A percentile compares a stretch with the other conserved stretches of the same genome.
phyloP scores from a whole-genome alignment of 2,113 vertebrate genomes.

The Oreochromis tanganicae region DNA sequence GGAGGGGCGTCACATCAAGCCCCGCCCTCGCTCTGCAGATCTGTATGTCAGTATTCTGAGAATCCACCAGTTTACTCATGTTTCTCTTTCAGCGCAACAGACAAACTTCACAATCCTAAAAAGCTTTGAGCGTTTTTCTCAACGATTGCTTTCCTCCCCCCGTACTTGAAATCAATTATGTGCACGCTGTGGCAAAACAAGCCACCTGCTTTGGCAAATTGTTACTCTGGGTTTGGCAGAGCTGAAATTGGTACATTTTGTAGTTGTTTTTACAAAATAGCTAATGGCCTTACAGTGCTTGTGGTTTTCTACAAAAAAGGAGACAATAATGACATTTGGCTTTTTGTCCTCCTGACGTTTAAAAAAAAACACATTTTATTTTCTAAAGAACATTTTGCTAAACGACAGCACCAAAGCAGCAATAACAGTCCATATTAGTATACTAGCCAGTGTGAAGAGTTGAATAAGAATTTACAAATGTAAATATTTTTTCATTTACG shows the following conservation, averaged over 20 bases:
- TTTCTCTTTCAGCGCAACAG: slow-evolving; percentile 19
- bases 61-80: slow-evolving; percentile 53
- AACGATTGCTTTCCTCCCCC: slow-evolving; percentile 29
- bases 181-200: slow-evolving; percentile 51
- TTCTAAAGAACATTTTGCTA: slow-evolving; percentile 75
- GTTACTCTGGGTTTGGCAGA: slow-evolving; percentile 52
- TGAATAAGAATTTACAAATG: slow-evolving; percentile 77
- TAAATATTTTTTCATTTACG: slow-evolving; percentile 85
- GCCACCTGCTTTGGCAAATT: slow-evolving; percentile 46
- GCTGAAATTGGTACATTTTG: slow-evolving; percentile 69
- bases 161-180: slow-evolving; percentile 39
- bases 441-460: slow-evolving; percentile 83
- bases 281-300: slow-evolving; percentile 57
- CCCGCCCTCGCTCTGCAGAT: slow-evolving; percentile 37
- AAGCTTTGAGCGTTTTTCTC: slow-evolving; percentile 20
- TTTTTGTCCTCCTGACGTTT: slow-evolving; percentile 66
- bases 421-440: slow-evolving; percentile 83
- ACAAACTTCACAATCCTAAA: slow-evolving; percentile 35
- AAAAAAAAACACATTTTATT: slow-evolving; percentile 58
- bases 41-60: slow-evolving; percentile 60
- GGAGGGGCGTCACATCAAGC: slow-evolving; percentile 7
- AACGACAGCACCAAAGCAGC: slow-evolving; percentile 79
- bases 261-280: slow-evolving; percentile 71
- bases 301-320: slow-evolving; percentile 70
- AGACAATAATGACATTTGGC: slow-evolving; percentile 65